Base-by-base conservation (phyloP, 2,888 invertebrate genomes). In the Sesia bembeciformis region DNA sequence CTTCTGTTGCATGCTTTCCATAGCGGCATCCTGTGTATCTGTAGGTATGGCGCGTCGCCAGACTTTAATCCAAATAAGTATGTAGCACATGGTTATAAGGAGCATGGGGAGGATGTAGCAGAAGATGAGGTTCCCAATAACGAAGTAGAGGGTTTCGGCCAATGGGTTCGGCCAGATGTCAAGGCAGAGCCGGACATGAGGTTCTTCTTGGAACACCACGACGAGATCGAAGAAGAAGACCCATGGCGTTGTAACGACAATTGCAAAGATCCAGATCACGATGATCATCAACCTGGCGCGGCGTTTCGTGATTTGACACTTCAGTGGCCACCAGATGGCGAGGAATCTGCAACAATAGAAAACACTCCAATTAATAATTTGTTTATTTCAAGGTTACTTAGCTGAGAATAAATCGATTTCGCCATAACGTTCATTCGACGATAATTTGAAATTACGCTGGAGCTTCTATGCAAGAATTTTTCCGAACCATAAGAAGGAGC, bases 241-340 rank as follows among this genome's bases (percentile, higher is more conserved):
- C 97, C 97, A 97, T 0, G 98, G 98, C 1, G 95, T 93, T 56
- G 97, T 97, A 57, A 95, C 94, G 49, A 94, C 91, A 61, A 96
- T 87, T 1, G 97, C 96, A 64, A 96, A 93, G 72, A 95, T 91
- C 98, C 98, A 98, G 72, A 97, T 97, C 72, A 96, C 90, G 58
- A 96, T 90, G 68, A 98, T 97, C 92, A 97, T 95, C 77, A 96
- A 90, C 54, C 96, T 92, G 5, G 97, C 97, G 23, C 96, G 93
- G 55, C 94, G 92, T 72, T 96, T 96, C 52, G 97, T 96, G 83
- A 98, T 96, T 81, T 97, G 97, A 73, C 94, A 94, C 73, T 96
- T 96, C 68, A 98, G 82, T 3, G 97, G 97, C 94, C 96, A 97
- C 95, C 98, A 97, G 69, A 98, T 98, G 51, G 98, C 98, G 65